These are phyloP conservation scores for Bombus fervidus DNA, from an alignment of 1,140 invertebrate species.

Conservation along the genomic window DNA sequence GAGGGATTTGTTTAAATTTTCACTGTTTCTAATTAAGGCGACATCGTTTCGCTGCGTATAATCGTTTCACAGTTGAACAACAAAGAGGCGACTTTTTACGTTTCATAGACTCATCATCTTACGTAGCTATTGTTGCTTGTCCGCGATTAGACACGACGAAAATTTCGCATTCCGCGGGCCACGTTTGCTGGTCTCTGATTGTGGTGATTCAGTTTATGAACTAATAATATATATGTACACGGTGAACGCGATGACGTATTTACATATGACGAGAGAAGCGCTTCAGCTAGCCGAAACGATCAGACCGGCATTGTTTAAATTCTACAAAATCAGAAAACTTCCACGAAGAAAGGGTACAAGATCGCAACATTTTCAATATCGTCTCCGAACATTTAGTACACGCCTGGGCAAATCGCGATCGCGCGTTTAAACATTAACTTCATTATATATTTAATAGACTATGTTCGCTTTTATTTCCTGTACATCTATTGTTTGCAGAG, in stretches of 20 bases:
- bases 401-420: not conserved
- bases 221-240: slow-evolving; percentile 47
- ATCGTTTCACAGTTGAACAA: not conserved
- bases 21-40: not conserved
- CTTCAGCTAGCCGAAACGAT: slow-evolving; percentile 30
- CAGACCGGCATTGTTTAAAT: slow-evolving; percentile 17
- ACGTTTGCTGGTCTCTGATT: not conserved
- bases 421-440: not conserved
- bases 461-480: too few species aligned
- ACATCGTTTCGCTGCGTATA: not conserved
- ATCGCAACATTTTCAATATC: not conserved
- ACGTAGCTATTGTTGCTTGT: not conserved
- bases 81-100: not conserved
- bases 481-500: too few species aligned
- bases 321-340: slow-evolving; percentile 20
- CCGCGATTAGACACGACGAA: slow-evolving; percentile 2
- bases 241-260: slow-evolving; percentile 52
- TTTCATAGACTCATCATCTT: not conserved
- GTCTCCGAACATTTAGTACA: not conserved
- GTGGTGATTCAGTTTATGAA: slow-evolving; percentile 7
- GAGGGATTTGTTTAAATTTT: not conserved
- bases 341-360: slow-evolving; percentile 24
- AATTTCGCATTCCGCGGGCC: not conserved
- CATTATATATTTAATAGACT: too few species aligned
- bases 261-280: slow-evolving; percentile 60